Evolutionary conservation across 1,140 invertebrate species (phyloP).

Genomic region (Penaeus chinensis): DNA sequence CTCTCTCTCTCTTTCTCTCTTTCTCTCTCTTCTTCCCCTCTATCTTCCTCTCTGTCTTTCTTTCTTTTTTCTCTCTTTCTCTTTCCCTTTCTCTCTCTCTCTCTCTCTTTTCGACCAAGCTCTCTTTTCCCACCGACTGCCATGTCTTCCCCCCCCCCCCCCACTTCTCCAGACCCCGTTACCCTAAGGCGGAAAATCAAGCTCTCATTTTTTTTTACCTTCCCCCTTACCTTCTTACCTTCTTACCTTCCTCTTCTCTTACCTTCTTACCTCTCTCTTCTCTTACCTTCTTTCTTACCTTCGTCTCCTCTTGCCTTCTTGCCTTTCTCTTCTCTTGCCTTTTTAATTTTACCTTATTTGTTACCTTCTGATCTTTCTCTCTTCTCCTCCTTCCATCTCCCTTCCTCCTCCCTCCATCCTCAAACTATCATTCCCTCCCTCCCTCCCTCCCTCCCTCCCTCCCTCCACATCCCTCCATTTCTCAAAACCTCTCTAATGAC

Average conservation of each 20-base stretch:
- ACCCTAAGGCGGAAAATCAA: slow-evolving; percentile 10
- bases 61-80: not conserved
- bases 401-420: not conserved
- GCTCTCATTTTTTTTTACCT: not conserved
- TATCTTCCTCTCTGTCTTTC: not conserved
- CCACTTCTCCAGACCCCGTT: not conserved
- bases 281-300: too few species aligned
- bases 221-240: too few species aligned
- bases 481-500: too few species aligned
- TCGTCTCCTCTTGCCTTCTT: too few species aligned
- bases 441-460: too few species aligned
- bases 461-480: too few species aligned
- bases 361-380: too few species aligned
- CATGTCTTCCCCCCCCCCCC: not conserved
- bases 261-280: too few species aligned
- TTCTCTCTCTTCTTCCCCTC: not conserved
- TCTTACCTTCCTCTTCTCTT: too few species aligned
- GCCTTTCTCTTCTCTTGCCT: too few species aligned
- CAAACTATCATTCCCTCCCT: too few species aligned
- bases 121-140: not conserved
- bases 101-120: not conserved
- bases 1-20: slow-evolving; percentile 10
- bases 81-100: not conserved
- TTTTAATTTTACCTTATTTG: too few species aligned
- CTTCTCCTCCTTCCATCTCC: not conserved